Conservation (phyloP, 2,797 vertebrate genomes). For the Pristis pectinata region DNA sequence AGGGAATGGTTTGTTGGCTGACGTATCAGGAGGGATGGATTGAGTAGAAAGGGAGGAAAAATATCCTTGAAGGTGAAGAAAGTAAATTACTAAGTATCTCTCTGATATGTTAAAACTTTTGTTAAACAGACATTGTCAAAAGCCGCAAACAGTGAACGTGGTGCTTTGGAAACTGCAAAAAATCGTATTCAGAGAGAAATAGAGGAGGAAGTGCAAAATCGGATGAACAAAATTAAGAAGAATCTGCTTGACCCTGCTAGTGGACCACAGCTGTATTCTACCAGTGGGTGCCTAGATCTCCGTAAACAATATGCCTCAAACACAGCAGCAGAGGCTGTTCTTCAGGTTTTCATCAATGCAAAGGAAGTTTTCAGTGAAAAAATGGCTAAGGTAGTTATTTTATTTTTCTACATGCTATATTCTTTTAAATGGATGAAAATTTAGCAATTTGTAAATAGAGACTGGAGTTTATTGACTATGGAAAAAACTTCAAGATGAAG, state of each 20-base stretch:
- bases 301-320: conserved; percentile 56
- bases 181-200: conserved; percentile 59
- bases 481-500: too few relatives aligned
- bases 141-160: conserved; percentile 47
- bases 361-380: conserved; percentile 52
- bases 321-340: conserved; percentile 54
- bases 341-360: conserved; percentile 56
- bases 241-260: conserved; percentile 52
- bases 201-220: conserved; percentile 55
- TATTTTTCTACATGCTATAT: too few relatives aligned
- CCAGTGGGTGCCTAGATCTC: conserved; percentile 52
- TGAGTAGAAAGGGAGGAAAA: not conserved
- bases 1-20: not conserved
- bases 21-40: too few relatives aligned
- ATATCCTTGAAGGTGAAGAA: not conserved
- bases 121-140: conserved; percentile 53
- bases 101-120: not conserved
- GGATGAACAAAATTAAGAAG: conserved; percentile 60
- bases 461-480: not conserved
- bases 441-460: not conserved
- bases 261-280: conserved; percentile 47
- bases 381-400: conserved; percentile 43
- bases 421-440: not conserved
- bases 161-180: conserved; percentile 50
- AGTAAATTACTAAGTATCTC: not conserved